phyloP scores from a whole-genome alignment of 2,797 vertebrate species.

The Manis javanica region DNA sequence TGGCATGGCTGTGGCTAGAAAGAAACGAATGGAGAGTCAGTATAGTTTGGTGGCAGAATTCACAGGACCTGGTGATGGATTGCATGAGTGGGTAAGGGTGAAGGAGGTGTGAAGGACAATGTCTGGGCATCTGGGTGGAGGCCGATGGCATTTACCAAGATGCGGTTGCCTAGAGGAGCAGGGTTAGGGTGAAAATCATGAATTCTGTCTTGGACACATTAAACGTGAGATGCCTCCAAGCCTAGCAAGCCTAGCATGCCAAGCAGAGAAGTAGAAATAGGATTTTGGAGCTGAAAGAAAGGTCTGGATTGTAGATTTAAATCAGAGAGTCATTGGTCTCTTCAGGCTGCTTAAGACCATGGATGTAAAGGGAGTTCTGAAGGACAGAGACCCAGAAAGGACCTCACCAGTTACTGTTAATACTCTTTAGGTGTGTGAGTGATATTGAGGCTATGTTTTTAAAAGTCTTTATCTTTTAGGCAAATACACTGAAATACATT shows the following conservation, averaged over 20 bases:
- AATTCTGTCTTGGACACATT: neutral
- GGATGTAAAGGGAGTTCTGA: neutral
- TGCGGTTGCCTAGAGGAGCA: neutral
- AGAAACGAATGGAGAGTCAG: neutral
- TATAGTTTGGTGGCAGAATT: neutral
- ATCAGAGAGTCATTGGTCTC: neutral
- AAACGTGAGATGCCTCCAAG: neutral
- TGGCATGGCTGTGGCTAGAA: neutral
- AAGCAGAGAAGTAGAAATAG: neutral
- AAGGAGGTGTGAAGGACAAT: neutral
- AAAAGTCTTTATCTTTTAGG: slow-evolving; percentile 13
- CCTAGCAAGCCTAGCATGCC: neutral
- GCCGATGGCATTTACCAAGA: neutral
- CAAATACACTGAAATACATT: neutral
- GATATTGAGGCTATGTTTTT: neutral
- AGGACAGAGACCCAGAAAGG: neutral
- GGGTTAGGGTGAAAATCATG: neutral
- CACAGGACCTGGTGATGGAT: neutral
- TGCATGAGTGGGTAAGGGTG: neutral
- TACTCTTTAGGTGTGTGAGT: neutral
- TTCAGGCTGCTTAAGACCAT: neutral
- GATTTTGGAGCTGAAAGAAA: neutral
- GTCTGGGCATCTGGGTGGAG: neutral
- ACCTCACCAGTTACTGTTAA: neutral
- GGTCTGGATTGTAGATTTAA: neutral